These are phyloP conservation scores for Stigmatopora argus DNA, from an alignment of 2,113 vertebrate species.

Conservation along the genomic window DNA sequence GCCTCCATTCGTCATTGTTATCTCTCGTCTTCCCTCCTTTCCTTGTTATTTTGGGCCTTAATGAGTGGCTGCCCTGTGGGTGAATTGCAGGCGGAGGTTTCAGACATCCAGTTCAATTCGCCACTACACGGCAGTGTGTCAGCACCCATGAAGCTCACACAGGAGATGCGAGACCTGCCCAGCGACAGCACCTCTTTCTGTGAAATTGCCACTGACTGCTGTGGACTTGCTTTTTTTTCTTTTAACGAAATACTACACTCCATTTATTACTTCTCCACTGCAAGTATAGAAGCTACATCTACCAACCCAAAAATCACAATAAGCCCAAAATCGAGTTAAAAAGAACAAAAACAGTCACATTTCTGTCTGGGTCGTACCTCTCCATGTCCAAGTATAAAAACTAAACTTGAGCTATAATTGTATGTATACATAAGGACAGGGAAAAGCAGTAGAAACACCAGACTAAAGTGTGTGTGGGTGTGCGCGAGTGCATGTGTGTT, in stretches of 20 bases:
- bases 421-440: background rate
- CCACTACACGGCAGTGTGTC: constrained; percentile 54
- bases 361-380: background rate
- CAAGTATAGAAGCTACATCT: background rate
- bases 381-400: background rate
- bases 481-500: constrained; percentile 9
- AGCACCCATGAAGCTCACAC: constrained; percentile 57
- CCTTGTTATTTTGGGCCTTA: constrained; percentile 44
- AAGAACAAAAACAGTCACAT: background rate
- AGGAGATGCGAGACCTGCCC: constrained; percentile 35
- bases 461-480: constrained; percentile 21
- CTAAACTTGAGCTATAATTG: background rate
- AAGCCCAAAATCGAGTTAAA: background rate
- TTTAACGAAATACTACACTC: background rate
- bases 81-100: constrained; percentile 46
- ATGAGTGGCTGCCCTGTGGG: constrained; percentile 58
- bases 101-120: constrained; percentile 63
- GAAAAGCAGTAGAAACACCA: constrained; percentile 17
- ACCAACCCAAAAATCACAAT: background rate
- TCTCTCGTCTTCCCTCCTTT: constrained; percentile 13
- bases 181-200: constrained; percentile 16
- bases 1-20: constrained; percentile 14
- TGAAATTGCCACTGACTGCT: constrained; percentile 15
- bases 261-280: background rate
- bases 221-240: constrained; percentile 30